Conservation (phyloP, 2,113 vertebrate genomes). For the Corythaixoides concolor region DNA sequence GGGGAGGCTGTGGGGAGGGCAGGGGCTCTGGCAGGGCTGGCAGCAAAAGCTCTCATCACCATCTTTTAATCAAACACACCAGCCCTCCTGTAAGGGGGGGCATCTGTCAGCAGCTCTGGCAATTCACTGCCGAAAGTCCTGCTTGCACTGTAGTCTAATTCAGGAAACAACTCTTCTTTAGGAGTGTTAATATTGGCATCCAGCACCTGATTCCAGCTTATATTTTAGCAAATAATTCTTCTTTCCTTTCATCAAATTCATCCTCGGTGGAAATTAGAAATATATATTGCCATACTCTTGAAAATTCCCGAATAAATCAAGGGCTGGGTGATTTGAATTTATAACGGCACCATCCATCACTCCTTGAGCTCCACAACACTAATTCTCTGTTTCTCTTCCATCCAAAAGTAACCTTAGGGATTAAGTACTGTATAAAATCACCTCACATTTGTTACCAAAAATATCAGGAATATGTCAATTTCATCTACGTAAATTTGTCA, state of each 20-base stretch:
- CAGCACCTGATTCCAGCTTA: background rate
- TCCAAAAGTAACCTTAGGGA: background rate
- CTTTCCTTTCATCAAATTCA: constrained; percentile 48
- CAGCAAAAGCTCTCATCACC: constrained; percentile 6
- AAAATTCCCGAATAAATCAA: constrained; percentile 55
- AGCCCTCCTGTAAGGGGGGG: background rate
- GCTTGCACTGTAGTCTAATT: background rate
- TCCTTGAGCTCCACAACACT: background rate
- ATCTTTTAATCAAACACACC: background rate
- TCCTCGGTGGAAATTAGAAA: constrained; percentile 59
- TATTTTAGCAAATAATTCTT: constrained; percentile 46
- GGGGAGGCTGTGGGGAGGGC: background rate
- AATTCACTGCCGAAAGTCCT: background rate
- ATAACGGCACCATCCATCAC: constrained; percentile 14
- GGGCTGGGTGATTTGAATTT: constrained; percentile 17
- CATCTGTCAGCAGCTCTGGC: constrained; percentile 18
- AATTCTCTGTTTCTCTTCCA: background rate
- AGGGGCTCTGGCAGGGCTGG: background rate
- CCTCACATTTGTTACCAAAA: background rate
- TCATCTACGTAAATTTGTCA: background rate
- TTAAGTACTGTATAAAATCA: constrained; percentile 49
- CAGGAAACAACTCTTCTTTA: constrained; percentile 47
- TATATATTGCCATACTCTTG: background rate
- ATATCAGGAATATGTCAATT: background rate
- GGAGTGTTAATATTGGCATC: constrained; percentile 56